Evolutionary conservation across 2,113 vertebrate species (phyloP), one percentile per base, ranked within the genome.

Genomic region (Oryzias woworae): DNA sequence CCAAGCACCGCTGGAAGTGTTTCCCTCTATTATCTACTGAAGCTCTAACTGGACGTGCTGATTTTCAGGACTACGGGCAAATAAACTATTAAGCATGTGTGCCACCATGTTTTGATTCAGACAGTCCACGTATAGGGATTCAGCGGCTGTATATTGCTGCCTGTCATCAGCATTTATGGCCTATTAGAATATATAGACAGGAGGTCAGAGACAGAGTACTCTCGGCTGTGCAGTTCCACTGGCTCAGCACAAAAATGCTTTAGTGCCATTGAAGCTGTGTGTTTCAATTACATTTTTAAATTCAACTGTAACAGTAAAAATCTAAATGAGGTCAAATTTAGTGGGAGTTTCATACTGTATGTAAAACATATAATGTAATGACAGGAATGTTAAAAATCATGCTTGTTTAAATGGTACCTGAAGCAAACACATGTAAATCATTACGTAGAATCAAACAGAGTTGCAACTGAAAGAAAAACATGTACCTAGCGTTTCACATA

Each of bases 1-100:
- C 31, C 24, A 26, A 75, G 77, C 78, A 76, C 80, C 56, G 70
- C 81, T 76, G 69, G 68, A 86, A 88, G 84, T 84, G 77, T 84
- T 86, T 79, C 70, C 68, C 53, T 73, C 64, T 75, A 68, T 82
- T 79, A 75, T 81, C 69, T 63, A 50, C 69, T 62, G 28, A 4
- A 56, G 73, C 80, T 80, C 58, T 79, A 77, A 80, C 23, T 65
- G 65, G 57, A 55, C 17, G 31, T 5, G 58, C 59, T 65, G 47
- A 62, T 64, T 80, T 70, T 74, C 64, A 70, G 54, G 68, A 58
- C 75, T 66, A 77, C 1, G 50, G 76, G 23, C 74, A 62, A 78
- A 66, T 75, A 63, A 61, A 71, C 36, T 77, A 77, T 46, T 17
- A 68, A 66, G 58, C 74, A 46, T 72, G 26, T 64, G 23, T 43